Evolutionary conservation across 2,113 vertebrate genomes (phyloP), one percentile per base, ranked within the genome.

Genomic region (Xerus inauris): DNA sequence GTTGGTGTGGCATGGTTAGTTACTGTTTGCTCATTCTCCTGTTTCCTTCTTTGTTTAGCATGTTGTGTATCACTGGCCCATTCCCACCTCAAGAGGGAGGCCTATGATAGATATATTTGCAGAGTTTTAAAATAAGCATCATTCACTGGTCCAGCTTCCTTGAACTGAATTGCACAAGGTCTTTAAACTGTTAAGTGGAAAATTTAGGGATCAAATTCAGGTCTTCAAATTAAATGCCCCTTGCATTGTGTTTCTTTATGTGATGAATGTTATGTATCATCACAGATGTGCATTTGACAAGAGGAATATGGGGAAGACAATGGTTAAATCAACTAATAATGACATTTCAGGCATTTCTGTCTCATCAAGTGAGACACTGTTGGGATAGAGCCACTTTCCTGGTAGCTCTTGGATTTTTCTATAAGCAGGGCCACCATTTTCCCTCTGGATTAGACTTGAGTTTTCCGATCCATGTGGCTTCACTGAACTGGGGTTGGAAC

Each of bases 201-300:
- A 47, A 88, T 65, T 64, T 95, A 77, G 62, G 81, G 64, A 76
- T 72, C 51, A 81, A 67, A 59, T 19, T 8, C 57, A 45, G 19
- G 19, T 95, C 83, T 90, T 95, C 9, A 82, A 87, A 49, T 72
- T 91, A 89, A 84, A 72, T 62, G 64, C 0, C 84, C 28, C 30
- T 76, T 64, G 35, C 10, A 30, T 72, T 76, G 20, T 9, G 11
- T 89, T 96, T 93, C 28, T 84, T 54, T 76, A 16, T 82, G 73
- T 47, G 40, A 65, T 73, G 35, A 72, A 76, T 59, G 3, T 7
- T 82, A 35, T 59, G 65, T 2, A 65, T 30, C 20, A 54, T 4
- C 30, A 88, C 59, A 96, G 32, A 87, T 22, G n/a, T 19, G 3
- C 32, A 59, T 81, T 91, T 89, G 77, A 32, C 22, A 94, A 91